Conservation (phyloP, 1,140 invertebrate species). For the Aphidius ervi region DNA sequence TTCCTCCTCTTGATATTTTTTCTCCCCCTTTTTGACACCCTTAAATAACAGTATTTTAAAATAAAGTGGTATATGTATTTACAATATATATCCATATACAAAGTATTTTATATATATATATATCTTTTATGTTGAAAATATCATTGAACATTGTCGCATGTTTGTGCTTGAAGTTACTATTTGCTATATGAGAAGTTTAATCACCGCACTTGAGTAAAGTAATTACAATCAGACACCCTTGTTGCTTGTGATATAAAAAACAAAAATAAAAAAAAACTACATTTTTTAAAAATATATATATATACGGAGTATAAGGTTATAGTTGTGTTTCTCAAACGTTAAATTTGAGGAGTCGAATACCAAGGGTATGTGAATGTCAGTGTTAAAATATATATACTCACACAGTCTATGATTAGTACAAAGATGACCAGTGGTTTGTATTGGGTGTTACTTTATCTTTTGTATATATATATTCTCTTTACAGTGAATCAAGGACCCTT, state of each 20-base stretch:
- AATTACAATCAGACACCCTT: conserved; percentile 54
- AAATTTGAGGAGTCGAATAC: conserved; percentile 41
- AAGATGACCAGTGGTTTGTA: conserved; percentile 34
- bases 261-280: conserved; percentile 13
- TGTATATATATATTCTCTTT: conserved; percentile 17
- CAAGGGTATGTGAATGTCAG: conserved; percentile 33
- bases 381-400: not conserved
- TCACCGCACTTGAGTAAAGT: conserved; percentile 53
- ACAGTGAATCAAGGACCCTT: conserved; percentile 41
- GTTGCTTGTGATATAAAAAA: conserved; percentile 24
- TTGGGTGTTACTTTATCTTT: conserved; percentile 17
- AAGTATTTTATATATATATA: not conserved
- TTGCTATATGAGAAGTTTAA: conserved; percentile 49
- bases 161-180: not conserved
- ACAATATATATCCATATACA: not conserved
- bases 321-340: conserved; percentile 4
- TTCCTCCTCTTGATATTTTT: no score
- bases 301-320: not conserved
- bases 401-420: conserved; percentile 50
- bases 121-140: no score
- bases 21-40: no score
- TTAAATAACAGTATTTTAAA: no score
- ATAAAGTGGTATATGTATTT: no score
- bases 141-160: no score
- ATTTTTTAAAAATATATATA: conserved; percentile 5